phyloP scores from a whole-genome alignment of 2,888 invertebrate genomes.

The Thereva unica region DNA sequence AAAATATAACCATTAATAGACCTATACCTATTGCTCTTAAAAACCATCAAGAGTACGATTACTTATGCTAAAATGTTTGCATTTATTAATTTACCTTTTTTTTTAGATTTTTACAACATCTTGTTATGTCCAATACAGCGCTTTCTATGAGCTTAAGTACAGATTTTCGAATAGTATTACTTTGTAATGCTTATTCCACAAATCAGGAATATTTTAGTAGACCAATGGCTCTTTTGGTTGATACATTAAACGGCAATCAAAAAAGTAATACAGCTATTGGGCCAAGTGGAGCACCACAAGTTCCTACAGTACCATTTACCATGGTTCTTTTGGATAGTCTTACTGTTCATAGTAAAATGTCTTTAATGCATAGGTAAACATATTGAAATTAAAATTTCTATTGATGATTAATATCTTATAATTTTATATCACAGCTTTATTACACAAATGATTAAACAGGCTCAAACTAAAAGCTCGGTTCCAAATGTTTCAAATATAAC shows the following conservation, averaged over 20 bases:
- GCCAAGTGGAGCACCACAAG: slow-evolving; percentile 59
- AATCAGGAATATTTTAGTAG: slow-evolving; percentile 87
- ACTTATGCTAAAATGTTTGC: background rate
- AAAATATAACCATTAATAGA: slow-evolving; percentile 75
- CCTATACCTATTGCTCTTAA: slow-evolving; percentile 81
- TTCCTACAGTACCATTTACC: slow-evolving; percentile 84
- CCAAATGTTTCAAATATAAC: slow-evolving; percentile 70
- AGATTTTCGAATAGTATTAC: slow-evolving; percentile 87
- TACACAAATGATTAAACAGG: slow-evolving; percentile 86
- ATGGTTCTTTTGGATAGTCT: slow-evolving; percentile 92
- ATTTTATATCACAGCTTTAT: slow-evolving; percentile 64
- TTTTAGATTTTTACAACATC: slow-evolving; percentile 80
- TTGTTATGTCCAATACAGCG: slow-evolving; percentile 74
- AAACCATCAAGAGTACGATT: slow-evolving; percentile 77
- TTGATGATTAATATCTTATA: background rate
- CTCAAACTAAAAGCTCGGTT: slow-evolving; percentile 82
- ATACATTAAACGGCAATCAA: slow-evolving; percentile 76
- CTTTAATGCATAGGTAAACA: slow-evolving; percentile 67
- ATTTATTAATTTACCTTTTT: background rate
- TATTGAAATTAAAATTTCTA: slow-evolving; percentile 1
- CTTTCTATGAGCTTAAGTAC: slow-evolving; percentile 79
- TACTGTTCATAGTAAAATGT: slow-evolving; percentile 96
- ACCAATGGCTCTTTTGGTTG: slow-evolving; percentile 90
- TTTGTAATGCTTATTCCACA: slow-evolving; percentile 95
- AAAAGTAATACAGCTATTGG: slow-evolving; percentile 62